Base-by-base conservation (phyloP, 1,140 invertebrate species). In the Apis mellifera region DNA sequence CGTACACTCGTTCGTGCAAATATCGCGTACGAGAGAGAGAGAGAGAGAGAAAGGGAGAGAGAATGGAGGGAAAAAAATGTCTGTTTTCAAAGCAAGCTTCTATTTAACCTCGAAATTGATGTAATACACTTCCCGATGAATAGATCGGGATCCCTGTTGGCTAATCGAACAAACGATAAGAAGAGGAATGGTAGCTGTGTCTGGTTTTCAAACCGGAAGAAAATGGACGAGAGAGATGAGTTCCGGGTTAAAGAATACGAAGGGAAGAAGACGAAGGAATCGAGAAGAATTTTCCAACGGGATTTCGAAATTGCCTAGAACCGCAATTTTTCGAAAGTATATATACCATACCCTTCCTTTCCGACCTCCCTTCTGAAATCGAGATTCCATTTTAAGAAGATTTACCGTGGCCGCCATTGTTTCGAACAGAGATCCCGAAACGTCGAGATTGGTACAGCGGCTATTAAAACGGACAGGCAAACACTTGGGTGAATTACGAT, bases 401-500 rank as follows among this genome's bases (percentile, higher is more conserved):
- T 42, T 32, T 13, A 32, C 23, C 19, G 48, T 13, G 13, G 3
- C 17, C 60, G 13, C 12, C 42, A n/a, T 69, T 48, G 11, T 57
- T 2, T 8, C 21, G 8, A 17, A 21, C 1, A 3, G 15, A 50
- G 50, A 26, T n/a, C 9, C n/a, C 3, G n/a, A 7, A 26, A 15
- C 13, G 42, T 57, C n/a, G 42, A 42, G n/a, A 60, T 15, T 17
- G 4, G 17, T 1, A 15, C 19, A 23, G 32, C 13, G 32, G 32
- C 32, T 55, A 83, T 78, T 65, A 65, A 78, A 78, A 71, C 19
- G n/a, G 81, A 83, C 81, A 71, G 52, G 11, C 57, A 4, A 32
- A 54, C 81, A 57, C 57, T 78, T 78, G n/a, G 59, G 75, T 23
- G 66, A 78, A 65, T 77, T 66, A 78, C 57, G 66, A 62, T 65